Conservation (phyloP, 2,888 invertebrate species). For the Nemoura dubitans region DNA sequence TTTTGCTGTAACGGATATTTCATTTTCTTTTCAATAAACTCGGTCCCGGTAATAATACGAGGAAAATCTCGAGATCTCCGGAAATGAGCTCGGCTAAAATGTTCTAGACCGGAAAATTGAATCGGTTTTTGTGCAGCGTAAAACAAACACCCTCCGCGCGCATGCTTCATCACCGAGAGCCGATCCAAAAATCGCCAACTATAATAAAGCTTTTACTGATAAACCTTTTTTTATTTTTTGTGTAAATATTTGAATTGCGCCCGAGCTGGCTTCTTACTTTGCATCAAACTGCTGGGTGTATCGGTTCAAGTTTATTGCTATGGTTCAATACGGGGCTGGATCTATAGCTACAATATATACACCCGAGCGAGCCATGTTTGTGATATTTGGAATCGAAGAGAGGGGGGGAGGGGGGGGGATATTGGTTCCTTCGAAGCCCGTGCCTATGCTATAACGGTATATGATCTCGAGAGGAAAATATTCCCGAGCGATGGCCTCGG, state of each 20-base stretch:
- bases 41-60: neutral
- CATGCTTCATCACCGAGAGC: neutral
- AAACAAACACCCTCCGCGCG: neutral
- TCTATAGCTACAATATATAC: too few species aligned
- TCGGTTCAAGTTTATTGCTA: neutral
- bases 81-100: neutral
- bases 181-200: neutral
- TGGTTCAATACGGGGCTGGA: too few species aligned
- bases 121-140: neutral
- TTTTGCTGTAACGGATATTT: neutral
- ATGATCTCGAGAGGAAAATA: neutral
- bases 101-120: neutral
- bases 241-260: neutral
- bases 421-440: slow-evolving; percentile 21
- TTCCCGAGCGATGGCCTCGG: neutral
- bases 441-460: neutral
- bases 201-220: slow-evolving; percentile 2
- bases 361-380: neutral
- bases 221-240: neutral
- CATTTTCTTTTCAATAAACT: neutral
- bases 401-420: neutral
- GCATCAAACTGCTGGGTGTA: neutral
- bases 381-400: neutral
- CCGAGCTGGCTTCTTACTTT: neutral
- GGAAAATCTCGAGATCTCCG: neutral